Base-by-base conservation (phyloP, 2,888 invertebrate species). In the Caenorhabditis virilis region DNA sequence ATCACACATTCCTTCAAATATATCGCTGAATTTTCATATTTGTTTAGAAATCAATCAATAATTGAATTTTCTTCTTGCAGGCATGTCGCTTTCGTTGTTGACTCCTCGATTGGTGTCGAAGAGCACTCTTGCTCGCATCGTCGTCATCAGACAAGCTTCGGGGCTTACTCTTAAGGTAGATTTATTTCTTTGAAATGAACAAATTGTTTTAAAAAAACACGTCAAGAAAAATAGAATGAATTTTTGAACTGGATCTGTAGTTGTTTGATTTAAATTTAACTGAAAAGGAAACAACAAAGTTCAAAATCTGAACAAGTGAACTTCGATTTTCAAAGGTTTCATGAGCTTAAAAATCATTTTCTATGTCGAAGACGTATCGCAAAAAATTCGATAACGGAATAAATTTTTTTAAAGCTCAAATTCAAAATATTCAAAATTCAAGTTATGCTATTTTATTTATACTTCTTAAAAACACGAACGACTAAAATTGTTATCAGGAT, bases 21-120 rank as follows among this genome's bases (percentile, higher is more conserved):
- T n/a, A n/a, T n/a, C n/a, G n/a, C n/a, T n/a, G n/a, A n/a, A n/a
- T n/a, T n/a, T n/a, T n/a, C n/a, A n/a, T n/a, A n/a, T n/a, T n/a
- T n/a, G n/a, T n/a, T n/a, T n/a, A n/a, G n/a, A n/a, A n/a, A n/a
- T n/a, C n/a, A n/a, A n/a, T n/a, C n/a, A n/a, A n/a, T n/a, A n/a
- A n/a, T n/a, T n/a, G n/a, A n/a, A n/a, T n/a, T n/a, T n/a, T n/a
- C n/a, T n/a, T n/a, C n/a, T n/a, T n/a, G n/a, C n/a, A n/a, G 69
- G 65, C 62, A 78, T 78, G 78, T 76, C 76, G 18, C 74, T 78
- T 52, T 75, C 74, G 53, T 51, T 70, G 55, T 45, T 78, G 60
- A 73, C 78, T 20, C 78, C 78, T 35, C 62, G 78, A 25, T 56
- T 70, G 33, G 69, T 73, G 30, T 69, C 76, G n/a, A 68, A 68